Conservation (phyloP, 2,797 vertebrate species). For the Pteropus rufus region DNA sequence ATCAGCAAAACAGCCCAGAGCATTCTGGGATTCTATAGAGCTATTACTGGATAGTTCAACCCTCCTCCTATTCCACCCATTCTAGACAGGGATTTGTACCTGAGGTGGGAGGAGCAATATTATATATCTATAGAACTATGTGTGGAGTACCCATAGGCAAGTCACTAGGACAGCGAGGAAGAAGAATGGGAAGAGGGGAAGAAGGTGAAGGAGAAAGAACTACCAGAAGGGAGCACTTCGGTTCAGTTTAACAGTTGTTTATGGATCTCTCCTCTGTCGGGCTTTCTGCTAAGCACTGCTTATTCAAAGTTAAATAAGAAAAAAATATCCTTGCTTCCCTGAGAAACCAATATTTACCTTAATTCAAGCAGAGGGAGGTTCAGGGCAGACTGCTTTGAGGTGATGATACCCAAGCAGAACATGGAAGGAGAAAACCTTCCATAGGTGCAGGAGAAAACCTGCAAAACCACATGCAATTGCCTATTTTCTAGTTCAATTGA, state of each 20-base stretch:
- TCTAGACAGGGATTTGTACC: neutral
- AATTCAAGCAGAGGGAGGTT: neutral
- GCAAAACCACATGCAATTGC: neutral
- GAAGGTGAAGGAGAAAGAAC: neutral
- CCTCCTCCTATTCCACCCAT: neutral
- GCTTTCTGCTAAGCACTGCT: neutral
- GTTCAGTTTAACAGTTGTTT: neutral
- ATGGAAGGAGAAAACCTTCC: neutral
- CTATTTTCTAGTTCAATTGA: neutral
- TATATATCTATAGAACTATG: neutral
- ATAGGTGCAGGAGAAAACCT: constrained; percentile 3
- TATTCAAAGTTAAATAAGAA: constrained; percentile 1
- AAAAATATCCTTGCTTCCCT: neutral
- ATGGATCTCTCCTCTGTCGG: neutral
- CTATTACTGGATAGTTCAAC: neutral
- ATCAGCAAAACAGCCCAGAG: neutral
- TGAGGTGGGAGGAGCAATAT: neutral
- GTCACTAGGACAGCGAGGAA: neutral
- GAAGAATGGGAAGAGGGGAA: neutral
- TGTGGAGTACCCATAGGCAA: neutral
- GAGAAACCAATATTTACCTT: neutral
- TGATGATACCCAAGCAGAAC: neutral
- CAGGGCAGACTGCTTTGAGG: neutral
- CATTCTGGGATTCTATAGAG: neutral
- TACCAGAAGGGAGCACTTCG: neutral